Evolutionary conservation across 2,797 vertebrate genomes (phyloP), one percentile per base, ranked within the genome.

Genomic region (Rhinatrema bivittatum): DNA sequence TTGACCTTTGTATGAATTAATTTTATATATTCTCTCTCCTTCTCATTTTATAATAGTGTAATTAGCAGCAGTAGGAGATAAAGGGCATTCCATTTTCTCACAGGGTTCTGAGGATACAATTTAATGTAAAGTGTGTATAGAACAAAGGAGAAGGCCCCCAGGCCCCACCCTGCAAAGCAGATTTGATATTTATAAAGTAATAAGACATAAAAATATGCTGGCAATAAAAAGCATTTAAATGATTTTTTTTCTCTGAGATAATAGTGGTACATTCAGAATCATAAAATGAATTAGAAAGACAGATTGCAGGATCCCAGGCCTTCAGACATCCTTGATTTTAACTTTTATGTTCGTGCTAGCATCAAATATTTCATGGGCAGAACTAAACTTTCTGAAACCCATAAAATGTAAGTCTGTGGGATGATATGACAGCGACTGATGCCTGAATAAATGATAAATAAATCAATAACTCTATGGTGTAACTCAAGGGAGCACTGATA

Each of bases 1-100:
- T 10, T 67, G 50, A 70, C 62, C 55, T 69, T 47, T 29, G 7
- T 58, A 39, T 54, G 55, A 62, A 58, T 62, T 61, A 41, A 52
- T 62, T 60, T 52, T 27, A n/a, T 6, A 2, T 16, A 41, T 38
- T 12, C 32, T 63, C 60, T 56, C 53, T 28, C 21, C 53, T 49
- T 41, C 25, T 59, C 46, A 23, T 15, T 15, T 49, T 62, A 19
- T 44, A 53, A 53, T 47, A 42, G 28, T 18, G 36, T 27, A 67
- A 46, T 59, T 69, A 59, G 36, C 29, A 47, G 25, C 25, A 39
- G 32, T 46, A 49, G 53, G 27, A 56, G 24, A 45, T 17, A 59
- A 64, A 67, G 53, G 42, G 22, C 45, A 65, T 34, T 50, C 0
- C 0, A 11, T 48, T 58, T 62, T 28, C 43, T 56, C 38, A 19